Percentiles rank a stretch among this genome's conserved stretches.
phyloP scores from a whole-genome alignment of 2,797 vertebrate species.

The Poeciliopsis infans region DNA sequence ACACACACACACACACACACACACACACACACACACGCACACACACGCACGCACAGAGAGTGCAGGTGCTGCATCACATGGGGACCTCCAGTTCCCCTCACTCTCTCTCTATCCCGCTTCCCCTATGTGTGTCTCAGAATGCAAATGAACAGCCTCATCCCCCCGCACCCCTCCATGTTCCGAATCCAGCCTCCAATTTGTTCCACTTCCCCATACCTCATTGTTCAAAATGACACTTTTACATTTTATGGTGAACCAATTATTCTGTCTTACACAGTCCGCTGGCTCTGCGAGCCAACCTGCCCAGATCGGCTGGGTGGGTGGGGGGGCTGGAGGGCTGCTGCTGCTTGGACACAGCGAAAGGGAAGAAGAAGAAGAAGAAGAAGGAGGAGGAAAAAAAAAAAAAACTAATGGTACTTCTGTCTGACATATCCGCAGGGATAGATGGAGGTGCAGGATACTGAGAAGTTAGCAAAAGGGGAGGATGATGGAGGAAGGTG shows the following conservation, averaged over 20 bases:
- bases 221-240: constrained; percentile 83
- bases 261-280: constrained; percentile 81
- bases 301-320: constrained; percentile 66
- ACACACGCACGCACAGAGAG: neutral
- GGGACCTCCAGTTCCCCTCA: constrained; percentile 38
- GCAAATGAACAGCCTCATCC: constrained; percentile 60
- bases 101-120: constrained; percentile 37
- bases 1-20: neutral
- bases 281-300: constrained; percentile 74
- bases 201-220: constrained; percentile 80
- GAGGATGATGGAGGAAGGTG: constrained; percentile 31
- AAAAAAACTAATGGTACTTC: constrained; percentile 49
- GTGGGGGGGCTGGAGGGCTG: constrained; percentile 12
- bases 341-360: neutral
- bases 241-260: constrained; percentile 81
- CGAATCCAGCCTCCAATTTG: constrained; percentile 76
- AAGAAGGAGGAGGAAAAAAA: neutral
- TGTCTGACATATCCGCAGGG: constrained; percentile 58
- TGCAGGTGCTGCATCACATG: constrained; percentile 35
- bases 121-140: constrained; percentile 50
- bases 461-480: constrained; percentile 32
- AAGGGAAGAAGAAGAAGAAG: neutral
- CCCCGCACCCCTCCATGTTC: constrained; percentile 47
- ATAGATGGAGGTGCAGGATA: constrained; percentile 47
- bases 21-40: neutral